phyloP scores from a whole-genome alignment of 1,140 invertebrate species.

The Linepithema humile region DNA sequence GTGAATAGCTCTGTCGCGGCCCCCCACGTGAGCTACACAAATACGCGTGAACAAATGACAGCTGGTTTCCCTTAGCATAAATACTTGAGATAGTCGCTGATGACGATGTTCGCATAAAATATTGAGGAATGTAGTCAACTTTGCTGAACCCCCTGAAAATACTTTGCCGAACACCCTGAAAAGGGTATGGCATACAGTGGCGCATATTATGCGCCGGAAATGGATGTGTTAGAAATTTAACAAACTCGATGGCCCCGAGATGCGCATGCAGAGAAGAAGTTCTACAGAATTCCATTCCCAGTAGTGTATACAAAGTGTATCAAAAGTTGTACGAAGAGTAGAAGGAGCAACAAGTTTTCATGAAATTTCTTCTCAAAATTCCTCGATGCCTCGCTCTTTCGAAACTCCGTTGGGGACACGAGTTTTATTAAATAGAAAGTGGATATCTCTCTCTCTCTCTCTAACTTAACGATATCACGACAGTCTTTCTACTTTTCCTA shows the following conservation, averaged over 20 bases:
- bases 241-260: slow-evolving; percentile 2
- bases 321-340: slow-evolving; percentile 22
- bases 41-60: slow-evolving; percentile 47
- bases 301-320: slow-evolving; percentile 20
- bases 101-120: slow-evolving; percentile 31
- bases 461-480: slow-evolving; percentile 29
- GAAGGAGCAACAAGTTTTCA: slow-evolving; percentile 48
- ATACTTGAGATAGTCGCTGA: slow-evolving; percentile 18
- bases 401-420: not conserved
- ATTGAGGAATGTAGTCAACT: slow-evolving; percentile 11
- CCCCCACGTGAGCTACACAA: slow-evolving; percentile 19
- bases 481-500: not conserved
- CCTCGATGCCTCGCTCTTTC: not conserved
- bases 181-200: too few relatives aligned
- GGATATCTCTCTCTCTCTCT: not conserved
- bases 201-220: not conserved
- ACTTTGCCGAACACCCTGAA: too few relatives aligned
- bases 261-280: not conserved
- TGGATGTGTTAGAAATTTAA: slow-evolving; percentile 22
- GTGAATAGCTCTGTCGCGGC: slow-evolving; percentile 39
- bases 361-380: slow-evolving; percentile 48
- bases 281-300: slow-evolving; percentile 25
- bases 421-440: slow-evolving; percentile 52
- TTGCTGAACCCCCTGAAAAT: too few relatives aligned
- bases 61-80: slow-evolving; percentile 30